A percentile compares a stretch with the other conserved stretches of the same genome.
These are phyloP conservation scores for Amblyopsis rosae DNA, from an alignment of 2,113 vertebrate genomes.

Conservation along the genomic window DNA sequence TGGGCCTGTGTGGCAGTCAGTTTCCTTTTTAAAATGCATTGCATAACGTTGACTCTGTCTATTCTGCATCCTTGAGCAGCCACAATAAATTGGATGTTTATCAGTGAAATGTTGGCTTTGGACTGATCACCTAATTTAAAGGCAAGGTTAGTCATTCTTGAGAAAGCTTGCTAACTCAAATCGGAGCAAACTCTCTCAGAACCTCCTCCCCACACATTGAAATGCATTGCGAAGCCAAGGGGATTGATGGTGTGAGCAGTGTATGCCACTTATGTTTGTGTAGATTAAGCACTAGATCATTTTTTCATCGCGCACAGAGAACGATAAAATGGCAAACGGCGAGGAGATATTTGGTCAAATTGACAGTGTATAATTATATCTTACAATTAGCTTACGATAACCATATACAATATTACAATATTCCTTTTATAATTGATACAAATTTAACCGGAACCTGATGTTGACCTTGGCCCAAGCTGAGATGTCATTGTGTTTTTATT, in stretches of 20 bases:
- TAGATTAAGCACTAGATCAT: no score
- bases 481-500: conserved; percentile 1
- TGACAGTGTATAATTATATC: not conserved
- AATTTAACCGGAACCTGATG: not conserved
- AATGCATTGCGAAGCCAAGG: no score
- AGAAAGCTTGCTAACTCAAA: no score
- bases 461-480: conserved; percentile 12
- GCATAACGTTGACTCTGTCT: not conserved
- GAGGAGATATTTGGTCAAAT: not conserved
- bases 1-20: not conserved
- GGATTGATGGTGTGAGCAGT: no score
- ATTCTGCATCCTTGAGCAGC: not conserved
- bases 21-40: not conserved
- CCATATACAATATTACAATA: no score
- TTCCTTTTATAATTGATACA: conserved; percentile 2
- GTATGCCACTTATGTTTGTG: no score
- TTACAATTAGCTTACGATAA: conserved; percentile 2
- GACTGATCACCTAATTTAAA: not conserved
- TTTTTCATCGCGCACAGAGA: no score
- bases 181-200: no score
- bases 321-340: no score
- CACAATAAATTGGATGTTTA: not conserved
- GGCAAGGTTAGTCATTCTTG: no score
- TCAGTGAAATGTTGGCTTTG: not conserved
- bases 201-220: no score